Evolutionary conservation across 2,113 vertebrate species (phyloP), one percentile per base, ranked within the genome.

Genomic region (Clarias magur): DNA sequence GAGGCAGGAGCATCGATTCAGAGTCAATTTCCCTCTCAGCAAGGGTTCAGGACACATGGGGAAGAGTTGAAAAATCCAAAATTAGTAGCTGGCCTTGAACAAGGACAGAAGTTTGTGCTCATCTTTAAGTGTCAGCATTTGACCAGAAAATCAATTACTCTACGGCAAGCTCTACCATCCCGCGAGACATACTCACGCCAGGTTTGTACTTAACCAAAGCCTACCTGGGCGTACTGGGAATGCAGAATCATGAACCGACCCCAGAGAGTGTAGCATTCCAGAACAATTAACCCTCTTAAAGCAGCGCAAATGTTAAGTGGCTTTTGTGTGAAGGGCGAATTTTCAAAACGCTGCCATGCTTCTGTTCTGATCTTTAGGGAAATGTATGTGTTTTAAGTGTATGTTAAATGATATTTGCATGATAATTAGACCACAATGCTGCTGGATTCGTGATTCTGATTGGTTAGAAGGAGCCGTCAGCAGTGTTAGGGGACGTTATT

Each of bases 91-190:
- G 62, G 68, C 88, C 62, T 79, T 80, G 85, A 88, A 88, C 90
- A 90, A 90, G 90, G 90, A 90, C 89, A 59, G 84, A 88, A 82
- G 70, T 76, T 86, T 68, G 56, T 42, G 83, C 76, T 83, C 60
- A 65, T 86, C 84, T 89, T 86, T 76, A 72, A 84, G 89, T 83
- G 68, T 87, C 90, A 89, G 85, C 81, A 88, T 85, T 48, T 86
- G 90, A 90, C 85, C 85, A 73, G 81, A 63, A 86, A 89, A 91
- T 90, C 88, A 88, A 91, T 92, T 88, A 88, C 73, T 38, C 84
- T 85, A 84, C 86, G 56, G 84, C 38, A 63, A 80, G 85, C 81
- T 75, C 34, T 27, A 9, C 13, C 4, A 1, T 83, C 90, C 76
- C 81, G 38, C n/a, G 70, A 81, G 90, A 70, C 65, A 48, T 48